Evolutionary conservation across 2,888 invertebrate genomes (phyloP).

Genomic region (Andrena praecox): DNA sequence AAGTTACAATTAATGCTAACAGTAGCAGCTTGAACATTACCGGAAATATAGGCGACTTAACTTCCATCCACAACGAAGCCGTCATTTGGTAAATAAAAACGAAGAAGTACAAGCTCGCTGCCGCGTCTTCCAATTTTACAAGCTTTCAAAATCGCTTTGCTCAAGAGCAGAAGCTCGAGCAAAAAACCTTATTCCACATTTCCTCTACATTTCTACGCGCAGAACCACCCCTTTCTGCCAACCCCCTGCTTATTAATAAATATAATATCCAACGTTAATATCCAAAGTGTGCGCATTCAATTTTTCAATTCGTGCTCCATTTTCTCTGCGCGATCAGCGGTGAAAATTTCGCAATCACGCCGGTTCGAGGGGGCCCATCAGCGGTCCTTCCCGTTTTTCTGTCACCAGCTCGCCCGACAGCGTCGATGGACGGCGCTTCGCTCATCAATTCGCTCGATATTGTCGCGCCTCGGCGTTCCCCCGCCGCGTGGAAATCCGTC

Average conservation of each 20-base stretch:
- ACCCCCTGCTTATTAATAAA: not conserved
- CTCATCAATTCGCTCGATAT: slow-evolving; percentile 46
- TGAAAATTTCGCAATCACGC: slow-evolving; percentile 48
- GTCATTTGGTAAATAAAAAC: no score
- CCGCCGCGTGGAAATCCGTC: slow-evolving; percentile 30
- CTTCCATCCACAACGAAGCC: no score
- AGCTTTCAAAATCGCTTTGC: no score
- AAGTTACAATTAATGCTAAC: no score
- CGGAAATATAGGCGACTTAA: no score
- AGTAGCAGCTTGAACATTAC: no score
- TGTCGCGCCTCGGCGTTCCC: slow-evolving; percentile 46
- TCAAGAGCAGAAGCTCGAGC: no score
- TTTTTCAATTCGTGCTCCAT: slow-evolving; percentile 20
- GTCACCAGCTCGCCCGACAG: slow-evolving; percentile 12
- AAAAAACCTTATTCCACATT: no score
- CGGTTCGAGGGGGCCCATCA: slow-evolving; percentile 16
- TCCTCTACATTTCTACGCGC: no score
- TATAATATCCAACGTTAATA: not conserved
- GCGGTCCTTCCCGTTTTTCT: slow-evolving; percentile 34
- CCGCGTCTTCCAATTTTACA: no score
- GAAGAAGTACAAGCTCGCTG: no score
- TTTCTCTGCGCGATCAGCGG: slow-evolving; percentile 19
- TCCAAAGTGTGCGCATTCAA: not conserved
- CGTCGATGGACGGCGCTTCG: slow-evolving; percentile 20
- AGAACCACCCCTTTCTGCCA: no score